Evolutionary conservation across 2,797 vertebrate species (phyloP), one percentile per base, ranked within the genome.

Genomic region (Hippoglossus hippoglossus): DNA sequence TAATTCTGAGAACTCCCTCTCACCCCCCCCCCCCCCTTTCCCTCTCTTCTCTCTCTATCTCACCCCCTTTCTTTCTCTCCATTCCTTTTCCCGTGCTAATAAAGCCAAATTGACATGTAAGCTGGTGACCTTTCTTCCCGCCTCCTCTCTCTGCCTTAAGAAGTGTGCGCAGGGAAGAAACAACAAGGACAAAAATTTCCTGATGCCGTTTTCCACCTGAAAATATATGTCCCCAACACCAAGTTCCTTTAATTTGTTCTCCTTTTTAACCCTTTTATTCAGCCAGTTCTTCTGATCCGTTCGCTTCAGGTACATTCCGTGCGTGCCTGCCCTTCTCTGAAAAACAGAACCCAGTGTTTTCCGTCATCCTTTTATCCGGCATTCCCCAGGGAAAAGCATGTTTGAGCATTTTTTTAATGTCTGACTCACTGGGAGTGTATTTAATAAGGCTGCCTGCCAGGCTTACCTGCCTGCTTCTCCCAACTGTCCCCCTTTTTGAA

Each of bases 61-160:
- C 22, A 49, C 71, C 41, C 67, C 70, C 21, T 63, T 53, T 39
- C 36, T 39, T 39, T 39, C 36, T 39, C 36, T 12, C 36, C 65
- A 76, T 25, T 75, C 62, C 69, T 80, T 77, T 77, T 78, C 62
- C 80, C 47, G 61, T 68, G 59, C 77, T 89, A 90, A 87, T 91
- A 82, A 90, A 91, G 80, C 76, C 87, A 88, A 88, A 89, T 88
- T 91, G 88, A 83, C 89, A 89, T 87, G 84, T 86, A 84, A 88
- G 81, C 76, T 61, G 36, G 79, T 87, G 85, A 84, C 89, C 91
- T 90, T 66, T 81, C 80, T 83, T 79, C 82, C 77, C 26, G 65
- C 70, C 66, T 26, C 56, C 65, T 81, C 50, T 84, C 79, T 80
- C 67, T 65, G 68, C 71, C 75, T 70, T 61, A 80, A 83, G 80